phyloP scores from a whole-genome alignment of 2,888 invertebrate genomes.

The Synanthedon formicaeformis region DNA sequence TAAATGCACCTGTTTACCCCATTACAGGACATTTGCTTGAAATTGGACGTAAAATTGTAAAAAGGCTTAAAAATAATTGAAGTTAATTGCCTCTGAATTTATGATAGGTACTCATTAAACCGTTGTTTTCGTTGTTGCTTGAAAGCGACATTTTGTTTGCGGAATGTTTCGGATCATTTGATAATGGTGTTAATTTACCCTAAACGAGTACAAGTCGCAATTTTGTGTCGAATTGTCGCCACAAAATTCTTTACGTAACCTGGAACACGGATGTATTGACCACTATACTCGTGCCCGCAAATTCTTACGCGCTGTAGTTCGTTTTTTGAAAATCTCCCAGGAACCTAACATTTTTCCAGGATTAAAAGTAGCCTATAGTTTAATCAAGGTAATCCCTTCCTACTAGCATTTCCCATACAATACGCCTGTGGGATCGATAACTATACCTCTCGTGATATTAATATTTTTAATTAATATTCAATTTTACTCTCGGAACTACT shows the following conservation, averaged over 20 bases:
- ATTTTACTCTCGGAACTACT: too few relatives aligned
- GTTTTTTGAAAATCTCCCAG: too few relatives aligned
- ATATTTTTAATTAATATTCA: too few relatives aligned
- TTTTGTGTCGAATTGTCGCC: not conserved
- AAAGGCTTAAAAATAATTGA: slow-evolving; percentile 17
- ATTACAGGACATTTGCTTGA: slow-evolving; percentile 23
- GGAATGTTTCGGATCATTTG: not conserved
- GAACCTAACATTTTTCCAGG: too few relatives aligned
- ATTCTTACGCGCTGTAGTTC: too few relatives aligned
- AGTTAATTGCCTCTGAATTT: slow-evolving; percentile 28
- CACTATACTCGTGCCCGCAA: too few relatives aligned
- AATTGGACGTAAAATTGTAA: slow-evolving; percentile 22
- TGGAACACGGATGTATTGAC: too few relatives aligned
- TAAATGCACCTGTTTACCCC: slow-evolving; percentile 49
- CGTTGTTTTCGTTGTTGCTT: slow-evolving; percentile 9
- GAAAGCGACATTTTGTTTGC: not conserved
- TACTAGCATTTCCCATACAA: too few relatives aligned
- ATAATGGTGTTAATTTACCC: not conserved
- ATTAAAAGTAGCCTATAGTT: too few relatives aligned
- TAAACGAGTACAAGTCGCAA: not conserved
- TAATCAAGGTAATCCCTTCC: too few relatives aligned
- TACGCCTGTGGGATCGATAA: too few relatives aligned
- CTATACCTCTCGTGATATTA: too few relatives aligned
- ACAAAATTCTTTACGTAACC: not conserved
- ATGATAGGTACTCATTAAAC: slow-evolving; percentile 19